A percentile compares a stretch with the other conserved stretches of the same genome.
Evolutionary conservation across 2,113 vertebrate species (phyloP).

Genomic region (Leucosticte australis): DNA sequence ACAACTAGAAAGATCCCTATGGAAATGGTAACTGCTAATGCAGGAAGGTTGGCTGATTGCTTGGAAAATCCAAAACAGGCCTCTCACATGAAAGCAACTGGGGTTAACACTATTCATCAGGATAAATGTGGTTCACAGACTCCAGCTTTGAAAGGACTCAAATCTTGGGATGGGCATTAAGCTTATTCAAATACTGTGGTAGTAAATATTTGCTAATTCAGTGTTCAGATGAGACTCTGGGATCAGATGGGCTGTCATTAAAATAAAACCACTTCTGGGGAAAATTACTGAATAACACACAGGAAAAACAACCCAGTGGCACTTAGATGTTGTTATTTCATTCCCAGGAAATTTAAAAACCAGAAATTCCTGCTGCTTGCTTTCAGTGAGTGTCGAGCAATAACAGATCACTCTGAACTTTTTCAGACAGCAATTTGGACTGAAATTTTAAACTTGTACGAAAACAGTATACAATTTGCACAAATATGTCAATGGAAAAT

Average conservation of each 20-base stretch:
- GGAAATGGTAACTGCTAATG: neutral
- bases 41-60: neutral
- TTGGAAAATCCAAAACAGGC: neutral
- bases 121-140: neutral
- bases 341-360: conserved; percentile 38
- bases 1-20: neutral
- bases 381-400: neutral
- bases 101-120: neutral
- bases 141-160: neutral
- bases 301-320: conserved; percentile 27
- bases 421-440: neutral
- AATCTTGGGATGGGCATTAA: neutral
- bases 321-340: neutral
- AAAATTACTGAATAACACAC: conserved; percentile 9
- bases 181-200: neutral
- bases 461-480: neutral
- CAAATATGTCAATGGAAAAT: neutral
- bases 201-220: conserved; percentile 40
- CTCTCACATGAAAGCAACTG: neutral
- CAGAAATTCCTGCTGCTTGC: conserved; percentile 41
- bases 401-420: conserved; percentile 4
- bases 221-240: neutral
- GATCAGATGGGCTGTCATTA: conserved; percentile 53
- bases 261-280: conserved; percentile 45
- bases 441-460: neutral